Evolutionary conservation across 2,797 vertebrate genomes (phyloP).

Genomic region (Poecile montanus): DNA sequence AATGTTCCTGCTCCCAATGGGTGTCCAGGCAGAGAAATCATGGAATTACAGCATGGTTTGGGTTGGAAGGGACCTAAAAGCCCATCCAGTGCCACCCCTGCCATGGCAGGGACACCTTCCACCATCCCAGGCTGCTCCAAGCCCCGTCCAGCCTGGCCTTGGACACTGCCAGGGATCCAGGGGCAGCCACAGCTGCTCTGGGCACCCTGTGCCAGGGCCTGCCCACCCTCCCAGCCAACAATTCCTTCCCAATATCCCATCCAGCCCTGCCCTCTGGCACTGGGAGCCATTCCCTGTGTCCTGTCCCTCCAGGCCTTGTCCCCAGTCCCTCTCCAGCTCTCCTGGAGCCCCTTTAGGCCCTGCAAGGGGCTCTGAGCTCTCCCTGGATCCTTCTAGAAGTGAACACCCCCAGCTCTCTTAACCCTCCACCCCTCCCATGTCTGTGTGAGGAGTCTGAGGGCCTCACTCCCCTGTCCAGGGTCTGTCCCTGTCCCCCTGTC

Average conservation of each 20-base stretch:
- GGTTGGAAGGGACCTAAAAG: not conserved
- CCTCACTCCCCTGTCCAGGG: not conserved
- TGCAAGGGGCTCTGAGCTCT: not conserved
- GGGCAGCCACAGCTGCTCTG: not conserved
- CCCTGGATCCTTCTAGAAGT: not conserved
- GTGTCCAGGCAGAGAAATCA: too few species aligned
- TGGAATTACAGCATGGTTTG: not conserved
- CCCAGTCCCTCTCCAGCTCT: not conserved
- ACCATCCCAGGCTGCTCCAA: not conserved
- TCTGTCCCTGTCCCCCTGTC: not conserved
- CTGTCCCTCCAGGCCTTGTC: not conserved
- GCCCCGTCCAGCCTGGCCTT: not conserved
- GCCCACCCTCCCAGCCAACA: not conserved
- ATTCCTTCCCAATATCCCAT: not conserved
- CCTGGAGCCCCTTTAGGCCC: not conserved
- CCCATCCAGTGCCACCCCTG: accelerated
- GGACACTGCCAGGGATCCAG: not conserved
- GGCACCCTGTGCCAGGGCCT: not conserved
- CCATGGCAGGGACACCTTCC: not conserved
- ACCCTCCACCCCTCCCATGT: accelerated
- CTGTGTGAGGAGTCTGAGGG: accelerated
- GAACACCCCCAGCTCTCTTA: not conserved
- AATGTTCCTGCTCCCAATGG: not conserved
- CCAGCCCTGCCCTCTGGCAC: not conserved
- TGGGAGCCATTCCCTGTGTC: not conserved